These are phyloP conservation scores for Protonibea diacanthus DNA, from an alignment of 2,797 vertebrate genomes.

Conservation along the genomic window DNA sequence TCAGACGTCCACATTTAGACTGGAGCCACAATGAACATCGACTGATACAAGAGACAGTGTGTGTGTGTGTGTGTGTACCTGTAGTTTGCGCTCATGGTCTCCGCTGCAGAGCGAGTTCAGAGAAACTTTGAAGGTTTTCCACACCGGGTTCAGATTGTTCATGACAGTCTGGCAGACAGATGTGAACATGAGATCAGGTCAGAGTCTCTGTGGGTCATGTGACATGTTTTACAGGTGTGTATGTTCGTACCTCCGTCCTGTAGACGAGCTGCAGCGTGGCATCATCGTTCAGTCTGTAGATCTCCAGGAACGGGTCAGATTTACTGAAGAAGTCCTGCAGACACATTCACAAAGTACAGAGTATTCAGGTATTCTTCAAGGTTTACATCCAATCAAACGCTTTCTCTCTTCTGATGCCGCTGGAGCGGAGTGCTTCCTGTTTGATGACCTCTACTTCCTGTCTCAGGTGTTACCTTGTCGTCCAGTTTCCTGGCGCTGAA, in stretches of 20 bases:
- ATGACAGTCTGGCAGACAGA: slow-evolving; percentile 90
- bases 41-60: slow-evolving; percentile 38
- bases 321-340: slow-evolving; percentile 98
- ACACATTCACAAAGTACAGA: slow-evolving; percentile 12
- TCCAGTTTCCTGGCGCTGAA: slow-evolving; percentile 98
- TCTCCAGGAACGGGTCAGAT: slow-evolving; percentile 97
- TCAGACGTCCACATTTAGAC: slow-evolving; percentile 44
- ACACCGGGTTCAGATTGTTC: slow-evolving; percentile 98
- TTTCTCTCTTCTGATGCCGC: too few relatives aligned
- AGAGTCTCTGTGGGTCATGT: too few relatives aligned
- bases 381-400: too few relatives aligned
- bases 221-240: too few relatives aligned
- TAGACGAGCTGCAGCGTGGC: slow-evolving; percentile 96
- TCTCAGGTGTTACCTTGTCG: slow-evolving; percentile 90
- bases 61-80: slow-evolving; percentile 49
- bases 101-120: slow-evolving; percentile 97
- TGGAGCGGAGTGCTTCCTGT: too few relatives aligned
- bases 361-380: too few relatives aligned
- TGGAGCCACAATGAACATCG: slow-evolving; percentile 31
- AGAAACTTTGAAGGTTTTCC: slow-evolving; percentile 98
- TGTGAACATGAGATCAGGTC: too few relatives aligned
- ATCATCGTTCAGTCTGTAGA: slow-evolving; percentile 96
- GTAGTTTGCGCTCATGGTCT: slow-evolving; percentile 93
- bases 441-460: too few relatives aligned
- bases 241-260: slow-evolving; percentile 90